These are phyloP conservation scores for Ctenosaura bakeri DNA, from an alignment of 2,797 vertebrate genomes.

Conservation along the genomic window DNA sequence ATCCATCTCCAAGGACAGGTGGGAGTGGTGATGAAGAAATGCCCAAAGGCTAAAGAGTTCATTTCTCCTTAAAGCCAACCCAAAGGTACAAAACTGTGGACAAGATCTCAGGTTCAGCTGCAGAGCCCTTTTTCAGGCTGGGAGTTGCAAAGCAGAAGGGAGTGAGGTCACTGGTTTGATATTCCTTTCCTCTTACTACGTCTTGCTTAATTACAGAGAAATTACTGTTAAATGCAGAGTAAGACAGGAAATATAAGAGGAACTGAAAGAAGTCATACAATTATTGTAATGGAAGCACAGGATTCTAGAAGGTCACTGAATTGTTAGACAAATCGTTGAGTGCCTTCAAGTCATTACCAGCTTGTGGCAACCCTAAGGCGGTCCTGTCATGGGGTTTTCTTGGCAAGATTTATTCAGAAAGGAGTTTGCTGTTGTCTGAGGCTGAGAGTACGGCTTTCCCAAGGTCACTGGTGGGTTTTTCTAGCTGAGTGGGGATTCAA, in stretches of 20 bases:
- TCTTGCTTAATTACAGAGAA: slow-evolving; percentile 15
- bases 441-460: too few relatives aligned
- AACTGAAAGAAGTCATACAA: neutral
- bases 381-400: too few relatives aligned
- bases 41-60: neutral
- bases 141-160: neutral
- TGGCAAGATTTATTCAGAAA: too few relatives aligned
- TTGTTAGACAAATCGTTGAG: neutral
- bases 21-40: neutral
- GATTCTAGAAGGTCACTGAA: neutral
- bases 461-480: too few relatives aligned
- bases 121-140: neutral
- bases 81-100: neutral
- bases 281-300: neutral
- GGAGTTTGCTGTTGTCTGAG: too few relatives aligned
- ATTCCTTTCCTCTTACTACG: neutral
- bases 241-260: neutral
- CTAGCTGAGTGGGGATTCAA: too few relatives aligned
- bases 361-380: too few relatives aligned
- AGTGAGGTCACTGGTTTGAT: neutral
- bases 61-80: neutral
- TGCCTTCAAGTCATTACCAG: too few relatives aligned
- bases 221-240: neutral
- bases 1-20: neutral
- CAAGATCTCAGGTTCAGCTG: neutral